Base-by-base conservation (phyloP, 2,888 invertebrate genomes). In the Macrostomum cliftonense region DNA sequence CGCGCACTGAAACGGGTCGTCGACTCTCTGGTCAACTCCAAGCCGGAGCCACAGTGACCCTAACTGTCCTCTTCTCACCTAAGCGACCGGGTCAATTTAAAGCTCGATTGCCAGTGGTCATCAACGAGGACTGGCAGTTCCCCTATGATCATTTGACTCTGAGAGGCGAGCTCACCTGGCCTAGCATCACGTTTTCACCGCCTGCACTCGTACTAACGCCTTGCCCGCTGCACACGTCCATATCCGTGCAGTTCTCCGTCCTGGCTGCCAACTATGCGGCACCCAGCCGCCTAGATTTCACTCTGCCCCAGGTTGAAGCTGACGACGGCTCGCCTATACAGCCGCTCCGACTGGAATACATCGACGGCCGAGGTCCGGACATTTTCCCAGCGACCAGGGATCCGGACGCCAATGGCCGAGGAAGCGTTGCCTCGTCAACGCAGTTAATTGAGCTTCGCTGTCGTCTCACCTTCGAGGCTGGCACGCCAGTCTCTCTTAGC, bases 171-270 rank as follows among this genome's bases (percentile, higher is more conserved):
- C 58, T 68, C 47, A 60, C 61, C 51, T 54, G 58, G 1, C 65
- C 70, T 5, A 57, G 53, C 45, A 50, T 68, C 40, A 61, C 61
- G 60, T 70, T 70, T 59, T 64, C 65, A 45, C 70, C 69, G 9
- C 56, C 58, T n/a, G 61, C 60, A 14, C 57, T 70, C 42, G 60
- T 64, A 11, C 56, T 70, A 21, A 65, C 63, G 11, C 67, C 68
- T 7, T 63, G 65, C 2, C 69, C 70, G 2, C 58, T 68, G 11
- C 42, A 54, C 19, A 64, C 63, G 2, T 62, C 63, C 20, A 58
- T 63, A 37, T 52, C 59, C 16, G 56, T 60, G 20, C 63, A 64
- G 38, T 63, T 68, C 55, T 59, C 56, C 7, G 43, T 65, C 39
- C 56, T 61, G 46, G 60, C 60, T 39, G 52, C 59, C 16, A 50